A percentile compares a stretch with the other conserved stretches of the same genome.
Conservation (phyloP, 2,888 invertebrate genomes). For the Tetropium fuscum region DNA sequence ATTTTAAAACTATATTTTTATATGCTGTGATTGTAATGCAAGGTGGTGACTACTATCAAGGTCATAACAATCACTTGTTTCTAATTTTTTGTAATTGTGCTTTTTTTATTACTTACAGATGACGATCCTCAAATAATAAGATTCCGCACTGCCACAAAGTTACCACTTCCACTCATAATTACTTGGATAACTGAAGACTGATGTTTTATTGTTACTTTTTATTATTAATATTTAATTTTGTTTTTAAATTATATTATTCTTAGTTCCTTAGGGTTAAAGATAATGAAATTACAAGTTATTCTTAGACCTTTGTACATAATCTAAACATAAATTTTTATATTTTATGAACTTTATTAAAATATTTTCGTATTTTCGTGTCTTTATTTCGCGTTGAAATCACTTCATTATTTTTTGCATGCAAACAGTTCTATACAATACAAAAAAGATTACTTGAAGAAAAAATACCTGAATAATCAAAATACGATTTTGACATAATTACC, state of each 20-base stretch:
- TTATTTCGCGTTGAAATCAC: too few relatives aligned
- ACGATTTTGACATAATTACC: too few relatives aligned
- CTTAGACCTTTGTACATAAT: background rate
- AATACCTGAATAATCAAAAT: too few relatives aligned
- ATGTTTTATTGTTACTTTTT: slow-evolving; percentile 64
- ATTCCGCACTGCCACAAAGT: slow-evolving; percentile 66
- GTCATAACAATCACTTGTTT: slow-evolving; percentile 47
- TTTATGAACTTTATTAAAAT: too few relatives aligned
- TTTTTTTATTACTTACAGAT: slow-evolving; percentile 57
- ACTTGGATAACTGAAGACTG: slow-evolving; percentile 66
- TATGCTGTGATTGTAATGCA: slow-evolving; percentile 38
- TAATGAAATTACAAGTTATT: background rate
- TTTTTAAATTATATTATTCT: slow-evolving; percentile 66
- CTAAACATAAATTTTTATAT: too few relatives aligned
- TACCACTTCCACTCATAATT: slow-evolving; percentile 61
- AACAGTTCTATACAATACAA: too few relatives aligned
- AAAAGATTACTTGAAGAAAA: too few relatives aligned
- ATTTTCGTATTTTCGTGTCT: too few relatives aligned
- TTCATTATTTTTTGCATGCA: too few relatives aligned
- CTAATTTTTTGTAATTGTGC: slow-evolving; percentile 33
- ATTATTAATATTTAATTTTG: slow-evolving; percentile 60
- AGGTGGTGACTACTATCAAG: slow-evolving; percentile 49
- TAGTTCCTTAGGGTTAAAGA: slow-evolving; percentile 47
- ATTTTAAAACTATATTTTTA: slow-evolving; percentile 27
- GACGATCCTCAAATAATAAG: slow-evolving; percentile 39